phyloP scores from a whole-genome alignment of 2,888 invertebrate genomes.

The Dasypolia templi region DNA sequence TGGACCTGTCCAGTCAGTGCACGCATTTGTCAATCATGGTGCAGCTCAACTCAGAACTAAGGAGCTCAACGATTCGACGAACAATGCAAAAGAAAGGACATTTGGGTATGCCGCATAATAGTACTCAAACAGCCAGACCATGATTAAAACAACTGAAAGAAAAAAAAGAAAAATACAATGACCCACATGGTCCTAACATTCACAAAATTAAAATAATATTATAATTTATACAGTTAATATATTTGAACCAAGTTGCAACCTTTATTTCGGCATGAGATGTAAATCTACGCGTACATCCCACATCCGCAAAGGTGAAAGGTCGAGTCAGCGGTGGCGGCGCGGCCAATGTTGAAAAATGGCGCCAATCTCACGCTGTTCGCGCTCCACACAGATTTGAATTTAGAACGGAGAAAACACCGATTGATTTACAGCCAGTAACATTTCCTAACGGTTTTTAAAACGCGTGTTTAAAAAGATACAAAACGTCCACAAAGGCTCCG shows the following conservation, averaged over 20 bases:
- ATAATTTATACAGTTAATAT: too few relatives aligned
- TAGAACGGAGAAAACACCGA: constrained; percentile 68
- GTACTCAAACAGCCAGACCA: too few relatives aligned
- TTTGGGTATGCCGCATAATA: too few relatives aligned
- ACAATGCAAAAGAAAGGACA: too few relatives aligned
- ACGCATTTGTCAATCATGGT: too few relatives aligned
- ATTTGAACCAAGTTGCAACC: constrained; percentile 2
- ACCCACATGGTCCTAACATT: too few relatives aligned
- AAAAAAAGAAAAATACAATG: too few relatives aligned
- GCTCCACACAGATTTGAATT: constrained; percentile 69
- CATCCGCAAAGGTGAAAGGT: constrained; percentile 56
- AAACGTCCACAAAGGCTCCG: constrained; percentile 33
- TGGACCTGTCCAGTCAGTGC: too few relatives aligned
- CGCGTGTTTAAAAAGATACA: constrained; percentile 55
- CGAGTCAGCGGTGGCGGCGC: constrained; percentile 52
- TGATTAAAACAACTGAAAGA: too few relatives aligned
- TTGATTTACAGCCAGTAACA: constrained; percentile 73
- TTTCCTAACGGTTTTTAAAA: constrained; percentile 60
- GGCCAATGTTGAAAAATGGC: constrained; percentile 72
- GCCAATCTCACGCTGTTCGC: constrained; percentile 67
- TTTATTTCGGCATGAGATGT: constrained; percentile 22
- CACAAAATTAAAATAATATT: too few relatives aligned
- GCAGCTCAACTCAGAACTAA: too few relatives aligned
- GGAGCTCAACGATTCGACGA: too few relatives aligned
- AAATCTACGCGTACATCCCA: constrained; percentile 37